These are phyloP conservation scores for Sinotaia quadrata DNA, from an alignment of 2,888 invertebrate species.

Conservation along the genomic window DNA sequence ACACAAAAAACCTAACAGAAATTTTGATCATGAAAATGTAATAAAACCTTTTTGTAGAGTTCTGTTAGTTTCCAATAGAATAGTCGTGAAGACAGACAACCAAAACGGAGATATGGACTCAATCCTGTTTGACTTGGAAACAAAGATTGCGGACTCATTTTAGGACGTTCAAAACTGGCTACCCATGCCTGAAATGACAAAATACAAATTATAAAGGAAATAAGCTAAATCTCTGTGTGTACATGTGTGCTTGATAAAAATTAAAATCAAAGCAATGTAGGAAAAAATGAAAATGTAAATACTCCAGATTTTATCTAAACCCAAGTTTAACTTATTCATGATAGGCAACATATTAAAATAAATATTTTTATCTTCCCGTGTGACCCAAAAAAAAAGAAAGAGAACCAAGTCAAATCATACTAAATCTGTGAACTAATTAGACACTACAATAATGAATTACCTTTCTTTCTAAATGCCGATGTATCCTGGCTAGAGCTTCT, in stretches of 20 bases:
- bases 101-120: slow-evolving; percentile 88
- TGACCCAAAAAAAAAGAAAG: too few species aligned
- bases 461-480: slow-evolving; percentile 74
- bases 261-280: too few species aligned
- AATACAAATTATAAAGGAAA: too few species aligned
- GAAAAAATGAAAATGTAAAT: too few species aligned
- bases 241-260: too few species aligned
- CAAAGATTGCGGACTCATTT: slow-evolving; percentile 90
- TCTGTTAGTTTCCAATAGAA: slow-evolving; percentile 87
- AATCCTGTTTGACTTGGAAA: slow-evolving; percentile 87
- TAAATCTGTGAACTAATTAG: too few species aligned
- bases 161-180: slow-evolving; percentile 89
- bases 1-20: background rate
- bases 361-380: too few species aligned
- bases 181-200: slow-evolving; percentile 86
- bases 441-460: slow-evolving; percentile 40
- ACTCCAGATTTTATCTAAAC: too few species aligned
- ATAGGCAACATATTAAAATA: too few species aligned
- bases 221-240: too few species aligned
- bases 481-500: slow-evolving; percentile 81
- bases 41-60: slow-evolving; percentile 76
- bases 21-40: background rate
- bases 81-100: slow-evolving; percentile 86
- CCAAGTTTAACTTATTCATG: too few species aligned
- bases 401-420: too few species aligned